Conservation (phyloP, 35 echinoderm and acorn worm species). For the Holothuria glaberrima region DNA sequence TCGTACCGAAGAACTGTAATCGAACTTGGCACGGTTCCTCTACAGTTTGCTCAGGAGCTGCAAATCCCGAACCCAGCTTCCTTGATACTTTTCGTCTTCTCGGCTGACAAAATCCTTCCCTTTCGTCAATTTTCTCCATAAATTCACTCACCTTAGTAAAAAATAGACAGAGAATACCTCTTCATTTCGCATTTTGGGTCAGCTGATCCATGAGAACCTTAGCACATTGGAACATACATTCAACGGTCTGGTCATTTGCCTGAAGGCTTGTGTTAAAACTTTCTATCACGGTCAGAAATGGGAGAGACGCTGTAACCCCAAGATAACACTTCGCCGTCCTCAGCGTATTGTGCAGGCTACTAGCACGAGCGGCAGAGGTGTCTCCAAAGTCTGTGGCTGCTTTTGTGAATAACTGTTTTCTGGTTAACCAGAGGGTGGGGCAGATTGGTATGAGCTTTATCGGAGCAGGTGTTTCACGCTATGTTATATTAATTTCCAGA, state of each 20-base stretch:
- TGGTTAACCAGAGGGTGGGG: conserved; percentile 57
- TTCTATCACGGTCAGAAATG: no score
- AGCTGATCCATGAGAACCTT: not conserved
- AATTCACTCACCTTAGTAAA: not conserved
- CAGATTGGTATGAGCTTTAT: conserved; percentile 50
- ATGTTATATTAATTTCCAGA: not conserved
- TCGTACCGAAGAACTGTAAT: not conserved
- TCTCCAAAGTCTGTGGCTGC: no score
- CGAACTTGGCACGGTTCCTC: not conserved
- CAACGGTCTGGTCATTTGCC: not conserved
- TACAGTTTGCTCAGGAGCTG: not conserved
- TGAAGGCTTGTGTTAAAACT: not conserved
- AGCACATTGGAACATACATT: no score
- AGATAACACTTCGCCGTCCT: no score
- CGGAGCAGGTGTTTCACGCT: not conserved
- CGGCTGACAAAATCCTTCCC: not conserved
- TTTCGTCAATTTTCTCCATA: not conserved
- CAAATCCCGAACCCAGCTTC: not conserved
- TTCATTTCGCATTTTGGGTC: not conserved
- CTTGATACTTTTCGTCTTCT: not conserved
- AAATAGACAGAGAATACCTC: not conserved
- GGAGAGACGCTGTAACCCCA: no score
- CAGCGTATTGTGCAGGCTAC: no score
- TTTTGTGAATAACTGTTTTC: not conserved
- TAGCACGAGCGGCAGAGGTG: no score